Percentiles rank a stretch among this genome's conserved stretches.
phyloP scores from a whole-genome alignment of 2,797 vertebrate species.

The Sebastes kiyomatsui region DNA sequence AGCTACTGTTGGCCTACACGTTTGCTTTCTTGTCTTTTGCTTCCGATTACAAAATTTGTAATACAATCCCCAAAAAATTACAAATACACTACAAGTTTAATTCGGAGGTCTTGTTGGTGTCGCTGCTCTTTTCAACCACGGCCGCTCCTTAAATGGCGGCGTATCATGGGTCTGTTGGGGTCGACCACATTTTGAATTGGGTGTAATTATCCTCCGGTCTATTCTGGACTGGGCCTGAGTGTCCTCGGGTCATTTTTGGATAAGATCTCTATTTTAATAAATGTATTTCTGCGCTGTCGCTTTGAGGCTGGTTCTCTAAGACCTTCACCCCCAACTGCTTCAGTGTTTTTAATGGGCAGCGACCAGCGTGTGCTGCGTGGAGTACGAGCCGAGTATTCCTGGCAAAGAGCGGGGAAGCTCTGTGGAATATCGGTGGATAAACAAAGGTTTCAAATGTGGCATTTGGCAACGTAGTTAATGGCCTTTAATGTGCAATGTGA shows the following conservation, averaged over 20 bases:
- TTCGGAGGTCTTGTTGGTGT: neutral
- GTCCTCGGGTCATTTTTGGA: neutral
- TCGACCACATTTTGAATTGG: neutral
- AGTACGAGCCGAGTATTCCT: neutral
- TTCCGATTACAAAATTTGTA: neutral
- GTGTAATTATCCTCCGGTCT: conserved; percentile 2
- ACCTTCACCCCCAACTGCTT: conserved; percentile 3
- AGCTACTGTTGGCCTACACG: neutral
- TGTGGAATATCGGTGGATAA: neutral
- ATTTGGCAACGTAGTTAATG: conserved; percentile 12
- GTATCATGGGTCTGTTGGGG: neutral
- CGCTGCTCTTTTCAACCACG: neutral
- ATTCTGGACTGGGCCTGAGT: neutral
- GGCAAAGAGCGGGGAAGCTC: neutral
- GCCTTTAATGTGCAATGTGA: neutral
- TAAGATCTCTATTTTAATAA: conserved; percentile 4
- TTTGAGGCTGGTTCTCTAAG: neutral
- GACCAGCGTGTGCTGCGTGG: conserved; percentile 4
- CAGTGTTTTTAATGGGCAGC: conserved; percentile 12
- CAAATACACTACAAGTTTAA: neutral
- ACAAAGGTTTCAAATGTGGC: conserved; percentile 15
- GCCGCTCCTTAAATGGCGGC: neutral
- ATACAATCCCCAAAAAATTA: neutral
- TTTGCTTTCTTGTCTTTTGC: neutral
- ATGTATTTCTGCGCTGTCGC: neutral